Base-by-base conservation (phyloP, 2,888 invertebrate genomes). In the Chaetogeoica ovagalla region DNA sequence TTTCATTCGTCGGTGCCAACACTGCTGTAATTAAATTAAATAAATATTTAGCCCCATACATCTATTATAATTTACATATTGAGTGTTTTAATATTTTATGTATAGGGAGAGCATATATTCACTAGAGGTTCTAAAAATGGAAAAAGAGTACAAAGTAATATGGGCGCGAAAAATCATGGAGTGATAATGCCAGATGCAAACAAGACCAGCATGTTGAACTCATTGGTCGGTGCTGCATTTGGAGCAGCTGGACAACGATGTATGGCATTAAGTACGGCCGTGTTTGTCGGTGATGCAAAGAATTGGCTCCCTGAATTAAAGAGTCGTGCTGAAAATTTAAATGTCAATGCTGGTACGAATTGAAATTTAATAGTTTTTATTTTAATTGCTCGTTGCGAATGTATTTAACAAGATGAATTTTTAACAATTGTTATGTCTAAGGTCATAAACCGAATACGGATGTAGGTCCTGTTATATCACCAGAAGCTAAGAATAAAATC, bases 121-220 rank as follows among this genome's bases (percentile, higher is more conserved):
- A 92, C 94, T 84, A 90, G 97, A 71, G 93, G 94, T 3, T 92
- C 92, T 82, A 93, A 84, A 75, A 84, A 93, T 85, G 98, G 99
- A 85, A 97, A 97, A 86, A 91, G 97, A 57, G 96, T 99, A 0
- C 99, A 99, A 87, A 94, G 95, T 84, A 99, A 99, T 87, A 96
- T 99, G 96, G 98, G 98, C 17, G 99, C 99, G 7, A 99, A 99
- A 87, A 99, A 99, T 87, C 99, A 99, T 86, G 98, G 98, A 63
- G 92, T 99, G 19, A 91, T 99, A 62, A 91, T 99, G 90, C 93
- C 97, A 1, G 99, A 99, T 87, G 98, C 98, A 1, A 97, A 98
- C 87, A 98, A 98, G 87, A 97, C 97, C 85, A 93, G 95, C 85
- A 96, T 97, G 0, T 88, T 99, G 55, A 98, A 98, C 86, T 96